These are phyloP conservation scores for Phaedon cochleariae DNA, from an alignment of 2,888 invertebrate genomes.

Conservation along the genomic window DNA sequence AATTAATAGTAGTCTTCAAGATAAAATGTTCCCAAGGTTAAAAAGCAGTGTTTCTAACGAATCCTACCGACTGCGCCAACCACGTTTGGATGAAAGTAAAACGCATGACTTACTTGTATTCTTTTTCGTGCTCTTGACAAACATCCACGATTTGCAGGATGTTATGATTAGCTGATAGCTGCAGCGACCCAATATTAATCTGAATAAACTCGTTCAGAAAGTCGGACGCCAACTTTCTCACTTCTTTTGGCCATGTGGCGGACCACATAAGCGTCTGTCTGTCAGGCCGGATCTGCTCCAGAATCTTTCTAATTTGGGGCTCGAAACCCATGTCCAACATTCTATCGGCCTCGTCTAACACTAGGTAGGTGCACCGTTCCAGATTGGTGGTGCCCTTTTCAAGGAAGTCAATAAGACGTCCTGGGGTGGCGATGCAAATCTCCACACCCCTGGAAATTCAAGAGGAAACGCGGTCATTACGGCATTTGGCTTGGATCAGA, in stretches of 20 bases:
- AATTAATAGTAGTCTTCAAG: too few species aligned
- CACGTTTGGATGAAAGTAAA: background rate
- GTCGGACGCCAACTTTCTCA: constrained; percentile 89
- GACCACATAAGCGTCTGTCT: constrained; percentile 98
- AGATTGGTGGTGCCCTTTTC: constrained; percentile 78
- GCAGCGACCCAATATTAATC: constrained; percentile 89
- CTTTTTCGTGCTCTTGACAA: constrained; percentile 87
- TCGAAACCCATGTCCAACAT: constrained; percentile 99
- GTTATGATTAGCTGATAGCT: constrained; percentile 90
- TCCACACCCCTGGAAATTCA: too few species aligned
- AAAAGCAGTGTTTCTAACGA: background rate
- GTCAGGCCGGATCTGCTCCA: constrained; percentile 92
- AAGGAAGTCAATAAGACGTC: constrained; percentile 85
- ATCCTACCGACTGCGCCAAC: background rate
- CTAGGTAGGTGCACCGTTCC: constrained; percentile 80
- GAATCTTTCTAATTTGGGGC: constrained; percentile 93
- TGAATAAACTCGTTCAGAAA: constrained; percentile 91
- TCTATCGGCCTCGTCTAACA: constrained; percentile 93
- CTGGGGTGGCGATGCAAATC: constrained; percentile 91
- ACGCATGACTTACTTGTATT: constrained; percentile 59
- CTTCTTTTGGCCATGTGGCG: constrained; percentile 98
- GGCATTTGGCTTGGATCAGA: too few species aligned
- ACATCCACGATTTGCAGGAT: constrained; percentile 89
- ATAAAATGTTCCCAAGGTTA: background rate
- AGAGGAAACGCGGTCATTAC: too few species aligned